Evolutionary conservation across 2,113 vertebrate species (phyloP).

Genomic region (Thunnus maccoyii): DNA sequence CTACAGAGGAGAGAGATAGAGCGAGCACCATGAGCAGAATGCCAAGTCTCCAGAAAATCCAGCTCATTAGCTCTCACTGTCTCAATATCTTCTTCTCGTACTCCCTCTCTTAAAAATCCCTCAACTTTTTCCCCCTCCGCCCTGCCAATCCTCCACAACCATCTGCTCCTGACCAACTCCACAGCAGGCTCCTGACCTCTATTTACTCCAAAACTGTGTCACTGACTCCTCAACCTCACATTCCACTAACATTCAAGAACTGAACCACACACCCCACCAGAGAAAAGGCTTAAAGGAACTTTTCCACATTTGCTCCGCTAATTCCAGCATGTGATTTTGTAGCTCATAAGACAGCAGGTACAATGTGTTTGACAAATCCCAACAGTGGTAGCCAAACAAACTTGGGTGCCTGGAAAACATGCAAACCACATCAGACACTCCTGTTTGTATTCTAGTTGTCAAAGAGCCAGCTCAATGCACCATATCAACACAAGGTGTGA

Average conservation of each 20-base stretch:
- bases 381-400: slow-evolving; percentile 3
- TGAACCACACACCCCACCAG: background rate
- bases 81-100: slow-evolving; percentile 54
- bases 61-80: slow-evolving; percentile 82
- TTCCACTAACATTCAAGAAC: slow-evolving; percentile 19
- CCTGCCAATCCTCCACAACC: slow-evolving; percentile 49
- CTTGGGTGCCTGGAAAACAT: slow-evolving; percentile 38
- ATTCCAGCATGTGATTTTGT: background rate
- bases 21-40: slow-evolving; percentile 82
- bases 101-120: slow-evolving; percentile 54
- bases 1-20: slow-evolving; percentile 73
- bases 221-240: slow-evolving; percentile 33
- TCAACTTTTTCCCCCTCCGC: slow-evolving; percentile 26
- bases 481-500: slow-evolving; percentile 61
- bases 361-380: slow-evolving; percentile 13
- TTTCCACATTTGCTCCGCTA: slow-evolving; percentile 1
- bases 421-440: slow-evolving; percentile 37
- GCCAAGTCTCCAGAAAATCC: slow-evolving; percentile 84
- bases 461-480: slow-evolving; percentile 62
- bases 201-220: slow-evolving; percentile 56
- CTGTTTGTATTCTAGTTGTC: slow-evolving; percentile 56
- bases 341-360: slow-evolving; percentile 24
- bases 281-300: slow-evolving; percentile 1
- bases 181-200: slow-evolving; percentile 48
- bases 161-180: slow-evolving; percentile 30